Base-by-base conservation (phyloP, 92 coral and sea anemone genomes). In the Porites rus region DNA sequence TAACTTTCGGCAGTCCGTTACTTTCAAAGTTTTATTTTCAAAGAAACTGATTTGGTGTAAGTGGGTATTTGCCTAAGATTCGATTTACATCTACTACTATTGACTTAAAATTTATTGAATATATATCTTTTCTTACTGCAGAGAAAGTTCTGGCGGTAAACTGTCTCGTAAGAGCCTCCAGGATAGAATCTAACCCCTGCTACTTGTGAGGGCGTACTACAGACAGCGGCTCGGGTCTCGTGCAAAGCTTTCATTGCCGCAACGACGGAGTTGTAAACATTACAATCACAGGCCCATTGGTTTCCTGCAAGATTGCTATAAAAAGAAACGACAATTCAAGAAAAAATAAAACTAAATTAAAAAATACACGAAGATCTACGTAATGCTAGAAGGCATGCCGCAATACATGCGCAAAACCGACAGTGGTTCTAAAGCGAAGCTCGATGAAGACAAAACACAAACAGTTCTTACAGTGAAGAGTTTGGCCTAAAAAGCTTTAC, bases 281-380 rank as follows among this genome's bases (percentile, higher is more conserved):
- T 96, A 71, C 99, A 95, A 88, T 95, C 99, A 73, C 99, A 96
- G 25, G 90, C 91, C 52, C 95, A 89, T 20, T 89, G 88, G 79
- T 95, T 96, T 19, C 94, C 96, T 52, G 87, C 93, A 51, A 96
- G 88, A 31, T 90, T 65, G 21, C 99, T 96, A 73, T 10, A 75
- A 74, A 12, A 81, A 20, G 6, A 38, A 38, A 38, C 46, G 46
- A 4, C 46, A 38, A 38, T 38, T 38, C 3, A 38, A 38, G 31
- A 28, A 56, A 56, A 10, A 10, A 56, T 56, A 14, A 56, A 10
- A 10, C 16, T 56, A 56, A 56, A 12, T 10, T 2, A 56, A 2
- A 2, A 56, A 10, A 14, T 11, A 10, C 61, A 0, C 61, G 16
- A 56, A 10, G 16, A 14, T 2, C 3, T 56, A 10, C 1, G 11